Conservation (phyloP, 2,113 vertebrate genomes). For the Pogona vitticeps region DNA sequence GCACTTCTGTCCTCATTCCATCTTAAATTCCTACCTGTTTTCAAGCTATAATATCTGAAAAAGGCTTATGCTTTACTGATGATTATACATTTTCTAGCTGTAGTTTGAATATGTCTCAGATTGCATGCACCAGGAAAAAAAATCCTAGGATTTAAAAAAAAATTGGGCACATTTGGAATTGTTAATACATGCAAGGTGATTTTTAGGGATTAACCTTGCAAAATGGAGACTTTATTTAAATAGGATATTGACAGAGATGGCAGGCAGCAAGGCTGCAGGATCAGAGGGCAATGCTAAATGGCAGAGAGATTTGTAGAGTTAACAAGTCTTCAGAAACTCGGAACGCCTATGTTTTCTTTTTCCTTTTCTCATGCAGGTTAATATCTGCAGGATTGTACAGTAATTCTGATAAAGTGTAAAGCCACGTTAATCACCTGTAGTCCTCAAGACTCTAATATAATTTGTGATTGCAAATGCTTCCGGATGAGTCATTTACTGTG, state of each 20-base stretch:
- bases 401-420: background rate
- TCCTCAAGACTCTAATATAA: background rate
- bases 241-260: background rate
- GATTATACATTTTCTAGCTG: background rate
- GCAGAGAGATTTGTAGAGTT: background rate
- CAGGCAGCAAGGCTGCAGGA: background rate
- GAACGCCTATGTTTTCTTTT: background rate
- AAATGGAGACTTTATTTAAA: background rate
- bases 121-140: background rate
- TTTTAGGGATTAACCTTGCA: background rate
- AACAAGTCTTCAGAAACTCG: background rate
- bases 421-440: background rate
- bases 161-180: background rate
- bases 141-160: background rate
- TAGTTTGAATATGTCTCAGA: background rate
- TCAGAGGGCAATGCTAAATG: background rate
- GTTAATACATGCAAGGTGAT: background rate
- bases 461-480: background rate
- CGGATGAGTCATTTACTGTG: background rate
- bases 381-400: background rate
- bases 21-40: too few species aligned
- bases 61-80: background rate
- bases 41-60: too few species aligned
- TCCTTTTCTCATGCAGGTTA: background rate
- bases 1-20: too few species aligned